Conservation (phyloP, 2,797 vertebrate genomes). For the Sorex maritimensis region DNA sequence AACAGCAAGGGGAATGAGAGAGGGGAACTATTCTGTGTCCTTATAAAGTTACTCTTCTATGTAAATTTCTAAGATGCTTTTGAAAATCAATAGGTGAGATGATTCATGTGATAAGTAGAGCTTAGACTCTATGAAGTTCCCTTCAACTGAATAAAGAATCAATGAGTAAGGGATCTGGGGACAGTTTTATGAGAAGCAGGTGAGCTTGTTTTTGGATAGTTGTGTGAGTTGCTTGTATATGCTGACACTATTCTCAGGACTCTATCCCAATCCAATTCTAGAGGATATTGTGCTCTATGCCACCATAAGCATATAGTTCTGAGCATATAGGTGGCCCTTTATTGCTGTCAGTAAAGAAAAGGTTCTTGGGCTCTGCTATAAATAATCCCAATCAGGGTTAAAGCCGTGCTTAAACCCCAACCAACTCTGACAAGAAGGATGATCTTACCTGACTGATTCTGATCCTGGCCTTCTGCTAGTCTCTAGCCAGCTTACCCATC, state of each 20-base stretch:
- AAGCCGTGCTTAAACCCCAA: neutral
- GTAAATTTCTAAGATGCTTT: neutral
- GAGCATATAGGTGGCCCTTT: neutral
- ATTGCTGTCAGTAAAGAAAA: neutral
- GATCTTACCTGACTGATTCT: neutral
- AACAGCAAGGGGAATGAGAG: no score
- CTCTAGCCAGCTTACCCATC: neutral
- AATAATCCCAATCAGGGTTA: neutral
- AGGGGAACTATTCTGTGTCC: no score
- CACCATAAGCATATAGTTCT: neutral
- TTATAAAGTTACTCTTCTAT: no score
- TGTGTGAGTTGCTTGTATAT: neutral
- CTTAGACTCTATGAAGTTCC: no score
- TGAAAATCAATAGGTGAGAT: neutral
- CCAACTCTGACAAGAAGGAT: neutral
- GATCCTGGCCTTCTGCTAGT: neutral
- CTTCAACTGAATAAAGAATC: no score
- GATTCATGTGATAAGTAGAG: neutral
- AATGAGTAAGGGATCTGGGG: neutral
- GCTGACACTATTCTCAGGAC: neutral
- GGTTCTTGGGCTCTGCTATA: neutral
- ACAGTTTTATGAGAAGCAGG: neutral
- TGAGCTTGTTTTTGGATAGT: neutral
- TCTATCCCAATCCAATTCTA: neutral
- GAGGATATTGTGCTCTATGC: neutral